A percentile compares a stretch with the other conserved stretches of the same genome.
Conservation (phyloP, 2,797 vertebrate species). For the Tapera naevia region DNA sequence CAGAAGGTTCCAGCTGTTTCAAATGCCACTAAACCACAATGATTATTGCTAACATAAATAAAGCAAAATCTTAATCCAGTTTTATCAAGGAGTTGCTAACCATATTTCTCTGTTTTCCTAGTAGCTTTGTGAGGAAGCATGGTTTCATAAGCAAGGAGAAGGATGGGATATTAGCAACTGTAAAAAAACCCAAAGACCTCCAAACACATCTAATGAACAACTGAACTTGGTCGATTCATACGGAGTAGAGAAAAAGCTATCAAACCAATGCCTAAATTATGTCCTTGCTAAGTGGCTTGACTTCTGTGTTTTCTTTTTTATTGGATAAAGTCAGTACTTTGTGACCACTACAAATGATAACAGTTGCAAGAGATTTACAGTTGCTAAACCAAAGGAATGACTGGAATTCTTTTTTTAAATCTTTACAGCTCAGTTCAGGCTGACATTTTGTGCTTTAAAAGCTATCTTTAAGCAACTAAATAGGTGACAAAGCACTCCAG, state of each 20-base stretch:
- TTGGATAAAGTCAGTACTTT: constrained; percentile 47
- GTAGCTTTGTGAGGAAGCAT: neutral
- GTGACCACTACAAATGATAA: constrained; percentile 66
- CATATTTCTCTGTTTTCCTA: constrained; percentile 26
- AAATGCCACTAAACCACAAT: constrained; percentile 63
- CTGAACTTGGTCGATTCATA: neutral
- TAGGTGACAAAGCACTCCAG: constrained; percentile 45
- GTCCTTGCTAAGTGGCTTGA: constrained; percentile 33
- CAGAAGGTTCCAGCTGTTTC: constrained; percentile 59
- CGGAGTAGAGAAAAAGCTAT: neutral
- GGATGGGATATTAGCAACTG: neutral
- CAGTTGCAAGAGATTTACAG: constrained; percentile 37
- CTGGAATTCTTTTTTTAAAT: constrained; percentile 53
- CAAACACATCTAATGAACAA: neutral
- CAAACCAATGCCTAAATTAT: constrained; percentile 30
- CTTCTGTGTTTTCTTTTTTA: neutral
- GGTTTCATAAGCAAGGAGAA: constrained; percentile 1
- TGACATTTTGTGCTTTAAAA: constrained; percentile 53
- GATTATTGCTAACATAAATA: constrained; percentile 67
- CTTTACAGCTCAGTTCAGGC: constrained; percentile 15
- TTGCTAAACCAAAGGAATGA: constrained; percentile 64
- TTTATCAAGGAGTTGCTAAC: constrained; percentile 48
- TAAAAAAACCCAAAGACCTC: neutral
- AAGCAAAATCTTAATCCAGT: constrained; percentile 58
- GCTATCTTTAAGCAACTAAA: constrained; percentile 23